Evolutionary conservation across 2,113 vertebrate species (phyloP).

Genomic region (Aix galericulata): DNA sequence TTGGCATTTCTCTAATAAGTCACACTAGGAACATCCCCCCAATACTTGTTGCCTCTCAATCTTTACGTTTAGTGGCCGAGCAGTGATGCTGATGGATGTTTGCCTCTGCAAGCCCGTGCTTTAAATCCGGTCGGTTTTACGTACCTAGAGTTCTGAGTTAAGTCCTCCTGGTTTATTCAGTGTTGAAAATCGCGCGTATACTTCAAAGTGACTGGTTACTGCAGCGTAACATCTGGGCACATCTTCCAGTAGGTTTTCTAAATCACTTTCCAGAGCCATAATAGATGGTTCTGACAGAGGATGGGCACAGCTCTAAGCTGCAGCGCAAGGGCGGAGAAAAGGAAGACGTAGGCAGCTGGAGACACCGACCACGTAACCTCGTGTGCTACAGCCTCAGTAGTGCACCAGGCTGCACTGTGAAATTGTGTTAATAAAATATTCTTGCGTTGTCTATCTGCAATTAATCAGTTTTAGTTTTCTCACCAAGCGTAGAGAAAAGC

Average conservation of each 20-base stretch:
- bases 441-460: background rate
- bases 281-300: background rate
- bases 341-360: background rate
- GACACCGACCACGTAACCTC: background rate
- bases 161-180: background rate
- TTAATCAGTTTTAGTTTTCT: background rate
- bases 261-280: background rate
- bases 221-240: background rate
- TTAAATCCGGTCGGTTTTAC: background rate
- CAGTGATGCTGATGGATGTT: background rate
- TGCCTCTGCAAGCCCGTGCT: background rate
- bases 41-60: background rate
- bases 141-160: rapidly evolving
- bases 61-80: background rate
- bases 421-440: background rate
- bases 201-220: background rate
- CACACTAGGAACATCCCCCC: background rate
- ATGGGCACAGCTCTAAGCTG: background rate
- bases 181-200: background rate
- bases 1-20: background rate
- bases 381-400: rapidly evolving
- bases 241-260: background rate
- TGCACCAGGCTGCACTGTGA: background rate
- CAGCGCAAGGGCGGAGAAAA: background rate
- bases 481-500: background rate